These are phyloP conservation scores for Phaetusa simplex DNA, from an alignment of 2,113 vertebrate species.

Conservation along the genomic window DNA sequence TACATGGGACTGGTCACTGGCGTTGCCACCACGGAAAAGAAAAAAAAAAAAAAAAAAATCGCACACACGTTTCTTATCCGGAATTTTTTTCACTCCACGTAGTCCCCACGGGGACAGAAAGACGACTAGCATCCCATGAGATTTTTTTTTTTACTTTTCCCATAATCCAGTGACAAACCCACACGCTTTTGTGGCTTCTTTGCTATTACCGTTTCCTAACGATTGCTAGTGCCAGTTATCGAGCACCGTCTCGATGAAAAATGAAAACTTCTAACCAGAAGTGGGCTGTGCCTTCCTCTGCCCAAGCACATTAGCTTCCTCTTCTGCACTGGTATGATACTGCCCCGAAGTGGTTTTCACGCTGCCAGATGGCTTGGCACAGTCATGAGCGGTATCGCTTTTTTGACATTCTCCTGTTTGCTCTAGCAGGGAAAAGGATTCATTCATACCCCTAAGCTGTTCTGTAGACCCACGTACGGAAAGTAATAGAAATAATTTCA, in stretches of 20 bases:
- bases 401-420: slow-evolving; percentile 74
- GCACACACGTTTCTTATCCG: background rate
- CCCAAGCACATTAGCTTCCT: slow-evolving; percentile 69
- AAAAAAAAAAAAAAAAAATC: background rate
- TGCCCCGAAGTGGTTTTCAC: slow-evolving; percentile 76
- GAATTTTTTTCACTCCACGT: background rate
- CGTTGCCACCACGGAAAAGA: background rate
- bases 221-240: slow-evolving; percentile 65
- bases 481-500: slow-evolving; percentile 7
- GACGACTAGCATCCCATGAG: background rate
- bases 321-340: slow-evolving; percentile 64
- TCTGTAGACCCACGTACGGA: background rate
- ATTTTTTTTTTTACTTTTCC: background rate
- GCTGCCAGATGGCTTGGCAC: slow-evolving; percentile 59
- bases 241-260: slow-evolving; percentile 12
- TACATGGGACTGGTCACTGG: background rate
- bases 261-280: slow-evolving; percentile 74
- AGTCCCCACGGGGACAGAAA: background rate
- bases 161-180: background rate
- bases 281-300: slow-evolving; percentile 81
- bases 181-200: background rate
- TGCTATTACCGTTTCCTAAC: background rate
- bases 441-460: slow-evolving; percentile 25
- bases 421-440: slow-evolving; percentile 74
- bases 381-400: slow-evolving; percentile 67